Evolutionary conservation across 2,888 invertebrate species (phyloP).

Genomic region (Thymelicus sylvestris): DNA sequence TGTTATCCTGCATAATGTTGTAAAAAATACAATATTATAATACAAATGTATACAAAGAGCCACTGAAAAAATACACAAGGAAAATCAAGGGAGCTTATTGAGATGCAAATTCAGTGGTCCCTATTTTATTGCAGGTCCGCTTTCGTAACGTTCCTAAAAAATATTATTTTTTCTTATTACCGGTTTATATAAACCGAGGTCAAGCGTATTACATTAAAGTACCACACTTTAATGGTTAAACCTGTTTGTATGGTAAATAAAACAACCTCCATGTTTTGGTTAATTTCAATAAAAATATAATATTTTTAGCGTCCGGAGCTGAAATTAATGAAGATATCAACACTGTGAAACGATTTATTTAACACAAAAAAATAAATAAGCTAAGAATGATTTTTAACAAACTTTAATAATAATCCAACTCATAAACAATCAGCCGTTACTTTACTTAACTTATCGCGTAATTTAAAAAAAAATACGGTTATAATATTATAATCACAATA

Average conservation of each 20-base stretch:
- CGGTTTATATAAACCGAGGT: constrained; percentile 15
- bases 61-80: constrained; percentile 11
- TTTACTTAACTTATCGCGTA: too few relatives aligned
- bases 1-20: not conserved
- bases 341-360: too few relatives aligned
- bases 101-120: constrained; percentile 26
- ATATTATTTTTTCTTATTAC: constrained; percentile 15
- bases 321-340: too few relatives aligned
- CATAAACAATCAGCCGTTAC: too few relatives aligned
- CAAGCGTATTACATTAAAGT: constrained; percentile 10
- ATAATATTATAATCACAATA: too few relatives aligned
- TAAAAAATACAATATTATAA: constrained; percentile 10
- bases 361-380: too few relatives aligned
- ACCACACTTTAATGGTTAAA: too few relatives aligned
- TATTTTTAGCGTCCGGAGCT: too few relatives aligned
- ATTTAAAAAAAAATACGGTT: too few relatives aligned
- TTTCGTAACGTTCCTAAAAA: constrained; percentile 2
- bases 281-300: not conserved
- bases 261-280: not conserved
- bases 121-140: constrained; percentile 16
- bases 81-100: constrained; percentile 6
- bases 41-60: constrained; percentile 7
- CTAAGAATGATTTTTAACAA: too few relatives aligned
- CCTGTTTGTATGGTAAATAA: constrained; percentile 18
- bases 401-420: too few relatives aligned